phyloP scores from a whole-genome alignment of 2,113 vertebrate species.

The Aegotheles bennettii region DNA sequence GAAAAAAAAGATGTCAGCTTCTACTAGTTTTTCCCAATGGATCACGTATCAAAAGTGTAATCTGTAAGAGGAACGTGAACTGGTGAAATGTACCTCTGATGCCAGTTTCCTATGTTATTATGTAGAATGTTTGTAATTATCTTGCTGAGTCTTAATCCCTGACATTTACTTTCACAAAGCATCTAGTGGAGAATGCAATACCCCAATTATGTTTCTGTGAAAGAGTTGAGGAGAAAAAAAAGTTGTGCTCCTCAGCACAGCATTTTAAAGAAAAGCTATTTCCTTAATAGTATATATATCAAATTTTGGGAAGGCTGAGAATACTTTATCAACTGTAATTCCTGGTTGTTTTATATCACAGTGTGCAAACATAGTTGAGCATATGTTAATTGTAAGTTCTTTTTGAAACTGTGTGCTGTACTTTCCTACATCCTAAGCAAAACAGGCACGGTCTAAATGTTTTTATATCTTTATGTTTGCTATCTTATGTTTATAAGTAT shows the following conservation, averaged over 20 bases:
- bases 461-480: background rate
- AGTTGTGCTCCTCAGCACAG: background rate
- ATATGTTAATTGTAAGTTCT: background rate
- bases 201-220: slow-evolving; percentile 26
- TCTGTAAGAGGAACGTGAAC: background rate
- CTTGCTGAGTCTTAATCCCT: slow-evolving; percentile 27
- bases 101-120: background rate
- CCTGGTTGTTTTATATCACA: background rate
- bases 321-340: background rate
- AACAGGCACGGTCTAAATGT: background rate
- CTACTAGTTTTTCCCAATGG: background rate
- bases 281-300: background rate
- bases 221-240: background rate
- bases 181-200: slow-evolving; percentile 17
- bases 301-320: background rate
- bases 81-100: background rate
- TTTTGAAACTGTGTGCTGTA: background rate
- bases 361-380: background rate
- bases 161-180: slow-evolving; percentile 26
- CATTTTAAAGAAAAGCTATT: background rate
- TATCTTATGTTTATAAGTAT: background rate
- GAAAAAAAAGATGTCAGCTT: background rate
- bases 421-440: background rate
- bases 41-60: background rate
- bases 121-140: slow-evolving; percentile 33